These are phyloP conservation scores for Chauna torquata DNA, from an alignment of 2,113 vertebrate species.

Conservation along the genomic window DNA sequence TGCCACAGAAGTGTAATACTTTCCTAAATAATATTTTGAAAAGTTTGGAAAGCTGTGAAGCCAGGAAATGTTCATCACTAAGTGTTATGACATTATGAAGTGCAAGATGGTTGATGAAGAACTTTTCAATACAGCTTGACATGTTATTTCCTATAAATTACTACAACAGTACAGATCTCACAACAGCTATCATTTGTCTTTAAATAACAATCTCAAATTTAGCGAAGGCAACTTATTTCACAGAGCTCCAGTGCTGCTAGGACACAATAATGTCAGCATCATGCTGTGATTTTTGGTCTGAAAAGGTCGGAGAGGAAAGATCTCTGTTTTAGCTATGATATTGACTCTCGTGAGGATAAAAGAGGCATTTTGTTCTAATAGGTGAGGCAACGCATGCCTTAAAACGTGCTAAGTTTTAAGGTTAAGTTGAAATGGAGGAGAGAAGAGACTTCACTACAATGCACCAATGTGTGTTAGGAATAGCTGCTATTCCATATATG, in stretches of 20 bases:
- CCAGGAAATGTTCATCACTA: not conserved
- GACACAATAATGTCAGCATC: not conserved
- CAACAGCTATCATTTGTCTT: not conserved
- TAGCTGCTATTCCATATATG: not conserved
- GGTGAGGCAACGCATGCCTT: not conserved
- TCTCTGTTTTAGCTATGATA: not conserved
- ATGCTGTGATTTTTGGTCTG: not conserved
- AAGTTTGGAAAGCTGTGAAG: not conserved
- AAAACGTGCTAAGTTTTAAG: not conserved
- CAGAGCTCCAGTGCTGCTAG: not conserved
- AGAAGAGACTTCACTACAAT: not conserved
- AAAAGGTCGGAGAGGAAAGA: not conserved
- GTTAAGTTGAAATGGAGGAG: not conserved
- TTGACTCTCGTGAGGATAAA: not conserved
- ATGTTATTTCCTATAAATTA: not conserved
- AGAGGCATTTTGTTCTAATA: too few species aligned
- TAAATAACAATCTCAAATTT: not conserved
- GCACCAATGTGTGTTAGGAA: not conserved
- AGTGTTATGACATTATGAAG: not conserved
- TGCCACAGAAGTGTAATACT: not conserved
- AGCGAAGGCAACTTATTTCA: not conserved
- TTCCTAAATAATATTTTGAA: not conserved
- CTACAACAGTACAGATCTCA: not conserved
- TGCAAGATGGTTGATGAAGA: not conserved
- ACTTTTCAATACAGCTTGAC: not conserved